Conservation (phyloP, 2,113 vertebrate genomes). For the Gorsachius goisagi region DNA sequence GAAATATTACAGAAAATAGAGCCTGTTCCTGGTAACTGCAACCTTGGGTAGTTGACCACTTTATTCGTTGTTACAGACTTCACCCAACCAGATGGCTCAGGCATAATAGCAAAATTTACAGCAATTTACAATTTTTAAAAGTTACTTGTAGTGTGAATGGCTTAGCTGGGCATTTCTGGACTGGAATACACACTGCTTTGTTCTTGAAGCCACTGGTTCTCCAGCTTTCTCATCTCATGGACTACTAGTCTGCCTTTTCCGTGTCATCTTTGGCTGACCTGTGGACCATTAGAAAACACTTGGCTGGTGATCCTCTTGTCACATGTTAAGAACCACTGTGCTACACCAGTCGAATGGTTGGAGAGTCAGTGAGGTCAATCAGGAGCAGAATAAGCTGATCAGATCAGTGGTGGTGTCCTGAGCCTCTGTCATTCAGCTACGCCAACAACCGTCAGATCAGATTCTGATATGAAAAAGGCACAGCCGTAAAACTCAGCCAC, state of each 20-base stretch:
- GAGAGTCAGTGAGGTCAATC: neutral
- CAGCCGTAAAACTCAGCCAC: neutral
- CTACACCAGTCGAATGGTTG: neutral
- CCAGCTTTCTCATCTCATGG: neutral
- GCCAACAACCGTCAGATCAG: neutral
- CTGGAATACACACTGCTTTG: neutral
- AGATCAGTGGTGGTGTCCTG: neutral
- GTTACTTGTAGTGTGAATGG: neutral
- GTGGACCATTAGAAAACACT: neutral
- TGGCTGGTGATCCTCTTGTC: neutral
- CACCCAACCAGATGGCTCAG: neutral
- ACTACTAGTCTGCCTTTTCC: neutral
- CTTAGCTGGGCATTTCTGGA: neutral
- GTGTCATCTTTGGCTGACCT: neutral
- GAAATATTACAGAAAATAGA: neutral
- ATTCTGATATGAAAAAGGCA: neutral
- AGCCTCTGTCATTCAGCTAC: neutral
- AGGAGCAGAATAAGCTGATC: conserved; percentile 29
- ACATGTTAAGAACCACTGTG: neutral
- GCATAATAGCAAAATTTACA: neutral
- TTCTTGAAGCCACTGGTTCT: neutral
- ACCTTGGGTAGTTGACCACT: neutral
- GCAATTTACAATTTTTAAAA: neutral
- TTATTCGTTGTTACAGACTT: neutral
- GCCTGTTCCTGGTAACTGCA: neutral